A percentile compares a stretch with the other conserved stretches of the same genome.
These are phyloP conservation scores for Cricetomys ansorgei DNA, from an alignment of 2,113 vertebrate genomes.

Conservation along the genomic window DNA sequence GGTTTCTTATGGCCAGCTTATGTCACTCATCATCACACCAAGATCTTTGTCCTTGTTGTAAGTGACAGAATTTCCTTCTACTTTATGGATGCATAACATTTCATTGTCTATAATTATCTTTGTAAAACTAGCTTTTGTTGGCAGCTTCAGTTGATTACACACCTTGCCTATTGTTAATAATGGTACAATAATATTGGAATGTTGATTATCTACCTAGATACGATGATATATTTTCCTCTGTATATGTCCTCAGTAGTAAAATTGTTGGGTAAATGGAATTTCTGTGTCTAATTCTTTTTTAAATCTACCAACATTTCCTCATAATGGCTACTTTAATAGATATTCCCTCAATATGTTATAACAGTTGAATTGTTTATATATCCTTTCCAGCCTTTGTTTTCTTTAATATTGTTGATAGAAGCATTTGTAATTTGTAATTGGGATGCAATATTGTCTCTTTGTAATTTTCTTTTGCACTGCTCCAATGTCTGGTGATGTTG, in stretches of 20 bases:
- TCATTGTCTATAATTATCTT: neutral
- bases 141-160: neutral
- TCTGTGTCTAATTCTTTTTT: neutral
- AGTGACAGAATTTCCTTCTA: neutral
- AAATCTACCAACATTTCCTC: neutral
- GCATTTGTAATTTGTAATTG: neutral
- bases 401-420: neutral
- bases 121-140: neutral
- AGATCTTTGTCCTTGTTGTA: neutral
- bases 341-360: neutral
- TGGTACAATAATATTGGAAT: neutral
- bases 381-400: neutral
- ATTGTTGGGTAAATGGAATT: neutral
- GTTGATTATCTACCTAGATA: neutral
- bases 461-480: neutral
- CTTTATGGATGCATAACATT: neutral
- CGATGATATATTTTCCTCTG: neutral
- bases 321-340: neutral
- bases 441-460: neutral
- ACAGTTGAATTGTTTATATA: neutral
- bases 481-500: neutral
- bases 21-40: neutral
- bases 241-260: neutral
- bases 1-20: neutral
- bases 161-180: neutral